These are phyloP conservation scores for Anhinga anhinga DNA, from an alignment of 2,113 vertebrate species.

Conservation along the genomic window DNA sequence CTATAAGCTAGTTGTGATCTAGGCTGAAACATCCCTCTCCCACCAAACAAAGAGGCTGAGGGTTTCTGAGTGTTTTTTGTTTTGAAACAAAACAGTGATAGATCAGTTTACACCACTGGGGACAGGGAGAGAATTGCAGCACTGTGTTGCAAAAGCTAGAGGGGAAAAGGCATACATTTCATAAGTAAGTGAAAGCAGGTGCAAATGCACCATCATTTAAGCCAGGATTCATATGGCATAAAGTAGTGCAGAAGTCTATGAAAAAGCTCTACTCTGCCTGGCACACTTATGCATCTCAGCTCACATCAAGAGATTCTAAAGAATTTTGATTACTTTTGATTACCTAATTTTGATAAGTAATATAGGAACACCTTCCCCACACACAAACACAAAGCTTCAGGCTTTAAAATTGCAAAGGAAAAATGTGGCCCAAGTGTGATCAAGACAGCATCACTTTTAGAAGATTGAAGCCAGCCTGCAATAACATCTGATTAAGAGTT, in stretches of 20 bases:
- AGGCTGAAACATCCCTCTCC: background rate
- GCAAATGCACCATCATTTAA: background rate
- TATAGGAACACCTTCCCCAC: background rate
- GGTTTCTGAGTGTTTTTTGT: background rate
- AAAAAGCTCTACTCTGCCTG: background rate
- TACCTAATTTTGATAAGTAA: background rate
- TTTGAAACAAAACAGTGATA: background rate
- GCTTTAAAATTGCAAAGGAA: background rate
- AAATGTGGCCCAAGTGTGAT: background rate
- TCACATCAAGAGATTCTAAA: background rate
- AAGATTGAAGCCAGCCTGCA: background rate
- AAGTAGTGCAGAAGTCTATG: background rate
- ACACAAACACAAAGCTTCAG: background rate
- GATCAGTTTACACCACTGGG: background rate
- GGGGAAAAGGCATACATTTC: background rate
- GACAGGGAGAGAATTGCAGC: background rate
- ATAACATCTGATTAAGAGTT: background rate
- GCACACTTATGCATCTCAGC: background rate
- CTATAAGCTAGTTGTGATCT: background rate
- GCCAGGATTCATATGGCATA: background rate
- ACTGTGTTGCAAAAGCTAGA: background rate
- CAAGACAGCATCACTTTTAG: background rate
- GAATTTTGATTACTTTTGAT: background rate
- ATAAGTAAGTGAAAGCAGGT: background rate
- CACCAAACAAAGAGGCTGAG: fast-evolving